phyloP scores from a whole-genome alignment of 35 echinoderm and acorn worm genomes.

The Ophioderma brevispina region DNA sequence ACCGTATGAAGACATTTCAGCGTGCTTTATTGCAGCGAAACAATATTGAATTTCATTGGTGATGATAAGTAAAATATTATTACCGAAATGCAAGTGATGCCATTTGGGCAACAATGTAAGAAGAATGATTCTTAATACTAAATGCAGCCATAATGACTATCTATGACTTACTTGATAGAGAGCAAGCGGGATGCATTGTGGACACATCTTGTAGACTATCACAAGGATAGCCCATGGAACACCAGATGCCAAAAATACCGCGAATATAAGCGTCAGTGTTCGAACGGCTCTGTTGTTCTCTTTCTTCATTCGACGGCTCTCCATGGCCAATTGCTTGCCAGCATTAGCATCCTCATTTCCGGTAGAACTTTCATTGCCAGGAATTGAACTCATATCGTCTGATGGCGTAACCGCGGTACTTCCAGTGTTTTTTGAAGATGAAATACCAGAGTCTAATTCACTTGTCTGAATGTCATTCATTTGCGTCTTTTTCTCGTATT shows the following conservation, averaged over 20 bases:
- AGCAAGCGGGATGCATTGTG: not conserved
- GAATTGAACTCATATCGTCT: not conserved
- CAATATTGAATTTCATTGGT: no score
- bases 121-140: not conserved
- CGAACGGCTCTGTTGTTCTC: constrained; percentile 2
- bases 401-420: not conserved
- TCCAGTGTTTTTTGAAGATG: not conserved
- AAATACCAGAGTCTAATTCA: not conserved
- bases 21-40: no score
- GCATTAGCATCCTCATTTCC: no score
- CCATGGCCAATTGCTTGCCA: not conserved
- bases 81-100: no score
- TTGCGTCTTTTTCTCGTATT: not conserved
- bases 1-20: no score
- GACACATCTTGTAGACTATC: not conserved
- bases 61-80: no score
- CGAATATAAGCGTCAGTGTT: constrained; percentile 8
- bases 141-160: not conserved
- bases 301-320: not conserved
- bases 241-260: not conserved
- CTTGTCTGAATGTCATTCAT: not conserved
- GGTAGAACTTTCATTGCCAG: not conserved
- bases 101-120: not conserved
- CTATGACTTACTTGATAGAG: not conserved
- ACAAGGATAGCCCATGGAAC: constrained; percentile 7